Evolutionary conservation across 2,797 vertebrate genomes (phyloP), one percentile per base, ranked within the genome.

Genomic region (Vireo griseus): DNA sequence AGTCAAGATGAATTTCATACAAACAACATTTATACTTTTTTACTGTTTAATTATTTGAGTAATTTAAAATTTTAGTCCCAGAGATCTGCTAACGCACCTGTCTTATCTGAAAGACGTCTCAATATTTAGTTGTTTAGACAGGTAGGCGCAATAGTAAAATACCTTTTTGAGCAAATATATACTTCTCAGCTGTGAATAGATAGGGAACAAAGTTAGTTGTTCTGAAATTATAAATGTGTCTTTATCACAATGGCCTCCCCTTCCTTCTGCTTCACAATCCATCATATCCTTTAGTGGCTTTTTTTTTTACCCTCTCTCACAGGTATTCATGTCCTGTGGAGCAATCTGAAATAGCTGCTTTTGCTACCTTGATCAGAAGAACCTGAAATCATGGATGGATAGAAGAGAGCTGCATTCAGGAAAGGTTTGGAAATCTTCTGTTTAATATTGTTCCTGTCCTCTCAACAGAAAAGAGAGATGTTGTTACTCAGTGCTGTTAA

Each of bases 61-160:
- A 68, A 78, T 85, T 86, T 47, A 59, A 86, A 75, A 55, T 81
- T 93, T 94, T 88, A 78, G 72, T 90, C 79, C 68, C 66, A 75
- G 72, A 92, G 68, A 58, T 88, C 71, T 93, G 83, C 6, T 47
- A 91, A 71, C 40, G 35, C 28, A 76, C 21, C 12, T 55, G 2
- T 69, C 47, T 69, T 58, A 51, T 48, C 26, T 58, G 76, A 85
- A 91, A 88, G 47, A 26, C 8, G 40, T 48, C 14, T 90, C 40
- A 69, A 59, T 19, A 83, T 50, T 76, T 31, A 48, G 5, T 82
- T 57, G 22, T 47, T 90, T 65, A 88, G 50, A 62, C n/a, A 68
- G 57, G 14, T 40, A 75, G 18, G 14, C 78, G 45, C 88, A 79
- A 63, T 16, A 67, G 19, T 26, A 75, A 83, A 74, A 25, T 42